Evolutionary conservation across 2,113 vertebrate species (phyloP).

Genomic region (Myiozetetes cayanensis): DNA sequence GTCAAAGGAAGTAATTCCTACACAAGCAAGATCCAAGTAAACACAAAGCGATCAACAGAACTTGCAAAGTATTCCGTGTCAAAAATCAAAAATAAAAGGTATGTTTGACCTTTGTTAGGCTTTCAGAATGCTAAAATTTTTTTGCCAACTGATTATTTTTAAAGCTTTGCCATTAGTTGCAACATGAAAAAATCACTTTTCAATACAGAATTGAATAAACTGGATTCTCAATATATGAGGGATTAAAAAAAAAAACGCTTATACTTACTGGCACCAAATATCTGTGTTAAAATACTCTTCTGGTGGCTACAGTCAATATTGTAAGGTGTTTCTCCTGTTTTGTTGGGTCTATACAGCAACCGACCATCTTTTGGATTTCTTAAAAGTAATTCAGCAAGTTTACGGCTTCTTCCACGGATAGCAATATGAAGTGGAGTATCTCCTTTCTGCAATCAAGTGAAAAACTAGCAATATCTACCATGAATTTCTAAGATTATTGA

Average conservation of each 20-base stretch:
- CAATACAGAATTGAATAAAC: not conserved
- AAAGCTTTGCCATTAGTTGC: not conserved
- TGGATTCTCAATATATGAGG: not conserved
- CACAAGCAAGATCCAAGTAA: not conserved
- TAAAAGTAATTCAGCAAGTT: conserved; percentile 91
- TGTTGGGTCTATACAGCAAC: conserved; percentile 95
- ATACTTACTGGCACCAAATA: conserved; percentile 95
- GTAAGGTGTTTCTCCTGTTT: conserved; percentile 95
- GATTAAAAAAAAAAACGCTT: not conserved
- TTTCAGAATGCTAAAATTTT: not conserved
- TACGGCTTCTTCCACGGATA: conserved; percentile 94
- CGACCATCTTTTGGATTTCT: conserved; percentile 97
- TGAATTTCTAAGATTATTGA: not conserved
- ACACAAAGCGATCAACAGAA: not conserved
- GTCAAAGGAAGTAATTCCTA: not conserved
- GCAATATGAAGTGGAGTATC: conserved; percentile 97
- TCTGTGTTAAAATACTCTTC: conserved; percentile 98
- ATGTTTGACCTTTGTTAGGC: not conserved
- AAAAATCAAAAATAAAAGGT: not conserved
- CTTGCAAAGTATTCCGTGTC: not conserved
- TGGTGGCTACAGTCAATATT: conserved; percentile 99
- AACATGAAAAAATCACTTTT: not conserved
- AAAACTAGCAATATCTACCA: not conserved
- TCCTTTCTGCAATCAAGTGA: conserved; percentile 82
- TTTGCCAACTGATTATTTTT: not conserved